A percentile compares a stretch with the other conserved stretches of the same genome.
phyloP scores from a whole-genome alignment of 2,888 invertebrate species.

The Fissipunctia ypsillon region DNA sequence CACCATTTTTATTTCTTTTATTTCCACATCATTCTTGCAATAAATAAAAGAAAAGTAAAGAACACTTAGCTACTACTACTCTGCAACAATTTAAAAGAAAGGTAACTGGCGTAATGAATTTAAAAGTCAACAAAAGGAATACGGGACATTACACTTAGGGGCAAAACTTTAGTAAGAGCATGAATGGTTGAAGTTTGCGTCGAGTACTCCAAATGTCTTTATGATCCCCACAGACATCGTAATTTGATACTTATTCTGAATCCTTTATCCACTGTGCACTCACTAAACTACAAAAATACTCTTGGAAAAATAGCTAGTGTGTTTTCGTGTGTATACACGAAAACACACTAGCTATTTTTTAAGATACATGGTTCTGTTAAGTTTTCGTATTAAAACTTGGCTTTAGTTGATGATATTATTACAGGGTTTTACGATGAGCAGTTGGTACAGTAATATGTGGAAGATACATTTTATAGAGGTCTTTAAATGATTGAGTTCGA shows the following conservation, averaged over 20 bases:
- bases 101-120: slow-evolving; percentile 47
- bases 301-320: slow-evolving; percentile 45
- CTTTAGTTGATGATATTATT: slow-evolving; percentile 54
- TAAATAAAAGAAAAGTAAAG: slow-evolving; percentile 18
- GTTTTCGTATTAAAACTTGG: slow-evolving; percentile 65
- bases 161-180: slow-evolving; percentile 58
- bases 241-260: slow-evolving; percentile 83
- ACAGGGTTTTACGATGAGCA: slow-evolving; percentile 46
- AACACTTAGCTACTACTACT: slow-evolving; percentile 12
- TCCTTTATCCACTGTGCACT: slow-evolving; percentile 59
- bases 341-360: no score
- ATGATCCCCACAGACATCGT: slow-evolving; percentile 77
- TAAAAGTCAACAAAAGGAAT: slow-evolving; percentile 50
- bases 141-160: slow-evolving; percentile 40
- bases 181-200: slow-evolving; percentile 70
- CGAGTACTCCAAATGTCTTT: slow-evolving; percentile 78
- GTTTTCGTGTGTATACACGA: slow-evolving; percentile 37
- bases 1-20: neutral
- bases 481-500: slow-evolving; percentile 37
- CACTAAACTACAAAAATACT: slow-evolving; percentile 57
- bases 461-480: slow-evolving; percentile 55
- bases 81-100: slow-evolving; percentile 8
- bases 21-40: neutral
- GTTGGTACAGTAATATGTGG: slow-evolving; percentile 32
- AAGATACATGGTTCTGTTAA: slow-evolving; percentile 55